Conservation (phyloP, 2,113 vertebrate species). For the Lepisosteus oculatus region DNA sequence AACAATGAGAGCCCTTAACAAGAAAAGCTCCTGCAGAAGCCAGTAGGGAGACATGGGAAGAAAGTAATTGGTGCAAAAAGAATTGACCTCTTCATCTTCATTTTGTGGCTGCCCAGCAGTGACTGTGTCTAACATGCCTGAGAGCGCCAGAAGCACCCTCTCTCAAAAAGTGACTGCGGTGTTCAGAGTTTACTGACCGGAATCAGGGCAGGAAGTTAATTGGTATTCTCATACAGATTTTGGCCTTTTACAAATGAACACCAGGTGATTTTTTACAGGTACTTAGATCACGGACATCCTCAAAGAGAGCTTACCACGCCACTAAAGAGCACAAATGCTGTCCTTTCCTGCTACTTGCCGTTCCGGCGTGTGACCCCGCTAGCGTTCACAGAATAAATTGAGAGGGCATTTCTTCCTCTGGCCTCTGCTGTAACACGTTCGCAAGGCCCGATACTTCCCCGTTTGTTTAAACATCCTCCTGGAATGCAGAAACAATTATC, state of each 20-base stretch:
- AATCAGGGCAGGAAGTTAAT: too few relatives aligned
- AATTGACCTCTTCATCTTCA: slow-evolving; percentile 31
- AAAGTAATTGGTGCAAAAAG: slow-evolving; percentile 40
- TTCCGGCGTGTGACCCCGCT: too few relatives aligned
- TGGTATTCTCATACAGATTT: too few relatives aligned
- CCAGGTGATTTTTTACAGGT: background rate
- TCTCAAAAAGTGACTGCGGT: background rate
- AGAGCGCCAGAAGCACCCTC: background rate
- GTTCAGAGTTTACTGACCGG: too few relatives aligned
- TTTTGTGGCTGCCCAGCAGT: background rate
- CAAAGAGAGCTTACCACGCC: too few relatives aligned
- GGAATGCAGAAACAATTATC: slow-evolving; percentile 7
- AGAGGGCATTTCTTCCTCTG: too few relatives aligned
- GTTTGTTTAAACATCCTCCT: background rate
- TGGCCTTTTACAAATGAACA: too few relatives aligned
- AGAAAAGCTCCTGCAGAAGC: slow-evolving; percentile 30
- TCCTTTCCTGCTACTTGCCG: too few relatives aligned
- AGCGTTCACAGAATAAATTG: too few relatives aligned
- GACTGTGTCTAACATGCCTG: background rate
- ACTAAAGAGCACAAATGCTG: too few relatives aligned
- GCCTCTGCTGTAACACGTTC: background rate
- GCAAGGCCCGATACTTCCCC: too few relatives aligned
- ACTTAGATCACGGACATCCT: background rate
- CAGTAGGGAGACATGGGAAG: slow-evolving; percentile 35
- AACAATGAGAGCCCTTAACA: slow-evolving; percentile 40